phyloP scores from a whole-genome alignment of 2,888 invertebrate genomes.

The Xanthorhoe designata region DNA sequence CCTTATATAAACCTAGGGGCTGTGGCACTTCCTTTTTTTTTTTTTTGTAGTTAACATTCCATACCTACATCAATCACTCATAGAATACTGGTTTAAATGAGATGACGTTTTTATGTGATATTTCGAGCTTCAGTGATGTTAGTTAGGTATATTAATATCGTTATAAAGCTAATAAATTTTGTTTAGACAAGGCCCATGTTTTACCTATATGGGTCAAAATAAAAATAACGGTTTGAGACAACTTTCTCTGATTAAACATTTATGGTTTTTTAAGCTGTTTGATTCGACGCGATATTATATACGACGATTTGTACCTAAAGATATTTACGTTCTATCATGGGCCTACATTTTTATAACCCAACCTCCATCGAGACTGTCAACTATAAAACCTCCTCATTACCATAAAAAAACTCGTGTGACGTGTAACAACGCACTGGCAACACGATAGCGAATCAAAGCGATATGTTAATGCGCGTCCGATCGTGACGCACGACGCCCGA shows the following conservation, averaged over 20 bases:
- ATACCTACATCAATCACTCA: too few relatives aligned
- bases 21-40: too few relatives aligned
- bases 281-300: constrained; percentile 7
- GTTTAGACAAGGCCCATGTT: neutral
- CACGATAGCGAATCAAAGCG: constrained; percentile 72
- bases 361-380: constrained; percentile 42
- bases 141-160: neutral
- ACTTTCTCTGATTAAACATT: constrained; percentile 1
- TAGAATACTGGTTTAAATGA: neutral
- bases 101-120: neutral
- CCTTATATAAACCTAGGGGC: too few relatives aligned
- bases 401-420: constrained; percentile 35
- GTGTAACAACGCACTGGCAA: constrained; percentile 40
- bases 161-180: neutral
- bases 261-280: neutral
- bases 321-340: constrained; percentile 9
- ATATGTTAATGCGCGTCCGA: constrained; percentile 82
- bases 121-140: neutral
- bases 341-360: constrained; percentile 49
- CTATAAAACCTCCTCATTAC: constrained; percentile 34
- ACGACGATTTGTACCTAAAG: neutral
- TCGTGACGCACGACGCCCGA: constrained; percentile 83
- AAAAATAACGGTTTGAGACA: neutral
- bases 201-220: neutral
- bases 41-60: too few relatives aligned